Conservation (phyloP, 2,888 invertebrate species). For the Sarcophaga subvicina region DNA sequence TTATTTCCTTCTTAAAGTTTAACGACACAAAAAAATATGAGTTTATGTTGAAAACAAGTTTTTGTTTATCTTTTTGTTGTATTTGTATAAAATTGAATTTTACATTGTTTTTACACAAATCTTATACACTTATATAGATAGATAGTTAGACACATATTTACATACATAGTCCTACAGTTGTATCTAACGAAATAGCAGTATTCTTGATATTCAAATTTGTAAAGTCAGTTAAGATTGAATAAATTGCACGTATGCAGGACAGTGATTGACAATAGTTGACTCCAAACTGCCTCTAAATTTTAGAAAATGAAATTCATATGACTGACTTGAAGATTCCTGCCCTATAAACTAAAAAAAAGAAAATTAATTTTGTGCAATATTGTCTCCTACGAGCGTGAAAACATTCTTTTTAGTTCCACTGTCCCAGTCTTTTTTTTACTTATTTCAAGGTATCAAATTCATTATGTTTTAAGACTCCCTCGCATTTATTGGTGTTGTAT, state of each 20-base stretch:
- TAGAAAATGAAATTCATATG: too few relatives aligned
- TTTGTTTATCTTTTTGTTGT: conserved; percentile 16
- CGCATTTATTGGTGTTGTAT: conserved; percentile 55
- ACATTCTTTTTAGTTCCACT: not conserved
- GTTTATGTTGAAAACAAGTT: conserved; percentile 55
- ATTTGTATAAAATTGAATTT: conserved; percentile 58
- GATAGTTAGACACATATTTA: not conserved
- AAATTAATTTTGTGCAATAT: too few relatives aligned
- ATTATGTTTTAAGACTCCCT: not conserved
- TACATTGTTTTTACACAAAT: conserved; percentile 30
- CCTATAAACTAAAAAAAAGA: too few relatives aligned
- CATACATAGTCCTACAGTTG: not conserved
- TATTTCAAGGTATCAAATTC: too few relatives aligned
- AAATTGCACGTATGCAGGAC: too few relatives aligned
- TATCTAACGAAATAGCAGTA: not conserved
- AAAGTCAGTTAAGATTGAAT: too few relatives aligned
- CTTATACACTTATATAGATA: not conserved
- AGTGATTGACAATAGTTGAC: too few relatives aligned
- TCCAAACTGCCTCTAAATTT: too few relatives aligned
- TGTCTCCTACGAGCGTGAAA: too few relatives aligned
- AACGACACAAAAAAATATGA: conserved; percentile 50
- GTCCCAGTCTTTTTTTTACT: too few relatives aligned
- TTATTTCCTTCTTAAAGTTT: conserved; percentile 46
- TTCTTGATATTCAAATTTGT: too few relatives aligned
- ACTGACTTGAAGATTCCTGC: too few relatives aligned